Percentiles rank a stretch among this genome's conserved stretches.
phyloP scores from a whole-genome alignment of 2,113 vertebrate genomes.

The Agapornis roseicollis region DNA sequence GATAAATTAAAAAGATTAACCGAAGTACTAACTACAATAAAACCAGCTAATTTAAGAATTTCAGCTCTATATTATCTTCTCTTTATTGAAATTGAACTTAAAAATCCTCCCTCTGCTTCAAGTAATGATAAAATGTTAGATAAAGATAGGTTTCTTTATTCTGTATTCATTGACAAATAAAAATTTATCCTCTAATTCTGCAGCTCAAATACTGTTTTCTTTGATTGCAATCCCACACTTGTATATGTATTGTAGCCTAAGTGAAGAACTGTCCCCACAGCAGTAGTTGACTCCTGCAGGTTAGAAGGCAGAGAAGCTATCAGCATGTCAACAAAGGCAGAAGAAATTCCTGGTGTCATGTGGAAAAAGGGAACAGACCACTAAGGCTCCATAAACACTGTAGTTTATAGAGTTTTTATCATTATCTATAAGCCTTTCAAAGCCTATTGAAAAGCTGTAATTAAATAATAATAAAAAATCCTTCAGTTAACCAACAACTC shows the following conservation, averaged over 20 bases:
- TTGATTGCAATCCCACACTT: constrained; percentile 15
- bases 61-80: constrained; percentile 37
- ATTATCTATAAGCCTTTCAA: neutral
- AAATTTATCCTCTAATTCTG: constrained; percentile 48
- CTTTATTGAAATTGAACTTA: constrained; percentile 65
- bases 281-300: constrained; percentile 20
- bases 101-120: constrained; percentile 59
- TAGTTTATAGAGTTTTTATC: neutral
- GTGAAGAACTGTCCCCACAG: neutral
- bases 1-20: constrained; percentile 77
- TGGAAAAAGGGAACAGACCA: neutral
- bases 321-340: neutral
- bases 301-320: neutral
- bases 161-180: constrained; percentile 55
- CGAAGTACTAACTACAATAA: constrained; percentile 64
- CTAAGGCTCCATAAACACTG: neutral
- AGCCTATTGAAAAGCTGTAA: neutral
- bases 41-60: constrained; percentile 66
- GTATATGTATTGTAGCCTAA: neutral
- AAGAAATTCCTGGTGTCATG: neutral
- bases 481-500: neutral
- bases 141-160: constrained; percentile 26
- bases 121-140: constrained; percentile 46
- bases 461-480: neutral
- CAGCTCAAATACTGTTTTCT: constrained; percentile 21